These are phyloP conservation scores for Andrena flavipes DNA, from an alignment of 2,888 invertebrate genomes.

Conservation along the genomic window DNA sequence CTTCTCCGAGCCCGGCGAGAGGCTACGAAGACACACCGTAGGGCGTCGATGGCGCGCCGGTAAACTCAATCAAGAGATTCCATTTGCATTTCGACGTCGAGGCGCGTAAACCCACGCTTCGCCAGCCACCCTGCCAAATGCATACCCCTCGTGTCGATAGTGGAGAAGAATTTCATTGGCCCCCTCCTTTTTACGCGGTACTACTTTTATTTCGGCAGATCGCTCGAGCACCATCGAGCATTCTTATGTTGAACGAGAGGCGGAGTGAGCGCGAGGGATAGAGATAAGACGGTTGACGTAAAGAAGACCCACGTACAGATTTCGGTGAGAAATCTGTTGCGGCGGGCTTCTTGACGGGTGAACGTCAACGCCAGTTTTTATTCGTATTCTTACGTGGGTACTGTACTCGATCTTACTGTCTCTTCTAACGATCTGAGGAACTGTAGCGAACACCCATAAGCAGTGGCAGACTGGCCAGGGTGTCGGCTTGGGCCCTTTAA, in stretches of 20 bases:
- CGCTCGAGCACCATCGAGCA: background rate
- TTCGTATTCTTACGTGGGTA: too few relatives aligned
- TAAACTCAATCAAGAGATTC: conserved; percentile 74
- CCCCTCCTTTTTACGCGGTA: background rate
- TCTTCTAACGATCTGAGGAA: too few relatives aligned
- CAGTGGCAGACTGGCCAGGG: too few relatives aligned
- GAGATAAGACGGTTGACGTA: background rate
- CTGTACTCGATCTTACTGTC: too few relatives aligned
- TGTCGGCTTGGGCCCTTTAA: too few relatives aligned
- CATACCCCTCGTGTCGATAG: background rate
- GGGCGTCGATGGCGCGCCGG: conserved; percentile 43
- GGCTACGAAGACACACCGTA: conserved; percentile 23
- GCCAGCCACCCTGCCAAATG: conserved; percentile 22
- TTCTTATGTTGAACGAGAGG: background rate
- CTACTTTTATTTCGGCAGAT: background rate
- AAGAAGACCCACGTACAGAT: background rate
- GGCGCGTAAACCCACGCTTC: conserved; percentile 46
- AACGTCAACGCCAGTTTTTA: too few relatives aligned
- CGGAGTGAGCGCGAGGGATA: background rate
- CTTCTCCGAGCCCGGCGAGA: conserved; percentile 14
- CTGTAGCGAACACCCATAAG: too few relatives aligned
- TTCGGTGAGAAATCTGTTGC: background rate
- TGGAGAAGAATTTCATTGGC: conserved; percentile 18
- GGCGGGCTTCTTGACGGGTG: too few relatives aligned
- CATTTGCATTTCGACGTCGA: conserved; percentile 67